Percentiles rank a stretch among this genome's conserved stretches.
phyloP scores from a whole-genome alignment of 2,113 vertebrate genomes.

The Tautogolabrus adspersus region DNA sequence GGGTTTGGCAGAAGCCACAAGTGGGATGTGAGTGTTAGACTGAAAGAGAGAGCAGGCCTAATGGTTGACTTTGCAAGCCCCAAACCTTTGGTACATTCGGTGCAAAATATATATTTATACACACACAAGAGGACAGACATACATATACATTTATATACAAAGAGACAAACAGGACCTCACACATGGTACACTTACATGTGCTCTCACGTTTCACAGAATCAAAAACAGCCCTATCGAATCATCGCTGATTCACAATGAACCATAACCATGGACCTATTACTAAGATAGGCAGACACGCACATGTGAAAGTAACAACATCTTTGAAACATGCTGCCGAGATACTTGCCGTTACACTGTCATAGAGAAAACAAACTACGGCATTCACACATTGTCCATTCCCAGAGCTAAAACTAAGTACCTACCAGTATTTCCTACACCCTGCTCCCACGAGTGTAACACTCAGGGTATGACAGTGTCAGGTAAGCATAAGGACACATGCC shows the following conservation, averaged over 20 bases:
- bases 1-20: conserved; percentile 28
- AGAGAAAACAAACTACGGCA: conserved; percentile 37
- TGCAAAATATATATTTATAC: conserved; percentile 83
- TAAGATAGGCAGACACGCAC: conserved; percentile 70
- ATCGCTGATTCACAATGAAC: conserved; percentile 47
- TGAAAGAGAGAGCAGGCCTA: conserved; percentile 64
- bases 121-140: conserved; percentile 78
- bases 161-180: conserved; percentile 74
- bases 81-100: conserved; percentile 83
- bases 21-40: conserved; percentile 55
- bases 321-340: conserved; percentile 66
- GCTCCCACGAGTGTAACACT: conserved; percentile 14
- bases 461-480: conserved; percentile 60
- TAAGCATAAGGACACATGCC: conserved; percentile 56
- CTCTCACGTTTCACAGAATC: conserved; percentile 67
- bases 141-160: conserved; percentile 81
- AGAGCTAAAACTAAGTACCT: conserved; percentile 19
- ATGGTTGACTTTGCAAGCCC: conserved; percentile 77
- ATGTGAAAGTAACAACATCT: conserved; percentile 59
- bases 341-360: conserved; percentile 56
- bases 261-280: conserved; percentile 59
- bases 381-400: conserved; percentile 26
- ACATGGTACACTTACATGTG: conserved; percentile 72
- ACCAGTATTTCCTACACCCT: conserved; percentile 15
- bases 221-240: conserved; percentile 75